These are phyloP conservation scores for Prunella himalayana DNA, from an alignment of 2,113 vertebrate genomes.

Conservation along the genomic window DNA sequence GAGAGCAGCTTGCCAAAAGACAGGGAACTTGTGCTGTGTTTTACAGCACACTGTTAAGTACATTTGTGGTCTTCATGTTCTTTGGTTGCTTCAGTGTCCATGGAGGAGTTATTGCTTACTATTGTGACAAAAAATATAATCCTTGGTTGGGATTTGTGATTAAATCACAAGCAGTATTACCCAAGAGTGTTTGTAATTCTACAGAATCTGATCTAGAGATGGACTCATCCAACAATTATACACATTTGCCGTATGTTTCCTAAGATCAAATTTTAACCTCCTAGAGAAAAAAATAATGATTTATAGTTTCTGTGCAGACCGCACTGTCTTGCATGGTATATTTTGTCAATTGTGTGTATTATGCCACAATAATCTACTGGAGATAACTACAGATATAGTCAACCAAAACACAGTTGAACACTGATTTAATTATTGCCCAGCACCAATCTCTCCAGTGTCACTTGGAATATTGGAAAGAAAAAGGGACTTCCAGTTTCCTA, in stretches of 20 bases:
- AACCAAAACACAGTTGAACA: not conserved
- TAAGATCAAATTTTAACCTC: not conserved
- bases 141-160: slow-evolving; percentile 56
- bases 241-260: not conserved
- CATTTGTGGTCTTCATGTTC: not conserved
- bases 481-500: not conserved
- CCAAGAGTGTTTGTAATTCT: not conserved
- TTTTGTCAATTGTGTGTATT: not conserved
- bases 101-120: not conserved
- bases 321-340: not conserved
- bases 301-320: not conserved
- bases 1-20: not conserved
- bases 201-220: not conserved
- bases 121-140: slow-evolving; percentile 6
- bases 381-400: not conserved
- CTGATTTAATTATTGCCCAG: not conserved
- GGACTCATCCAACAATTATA: not conserved
- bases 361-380: not conserved
- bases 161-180: slow-evolving; percentile 71
- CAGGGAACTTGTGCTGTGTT: not conserved
- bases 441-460: not conserved
- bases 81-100: not conserved
- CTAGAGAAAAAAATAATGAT: not conserved
- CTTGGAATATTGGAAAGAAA: not conserved
- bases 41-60: not conserved